Evolutionary conservation across 1,140 invertebrate genomes (phyloP).

Genomic region (Palaemon carinicauda): DNA sequence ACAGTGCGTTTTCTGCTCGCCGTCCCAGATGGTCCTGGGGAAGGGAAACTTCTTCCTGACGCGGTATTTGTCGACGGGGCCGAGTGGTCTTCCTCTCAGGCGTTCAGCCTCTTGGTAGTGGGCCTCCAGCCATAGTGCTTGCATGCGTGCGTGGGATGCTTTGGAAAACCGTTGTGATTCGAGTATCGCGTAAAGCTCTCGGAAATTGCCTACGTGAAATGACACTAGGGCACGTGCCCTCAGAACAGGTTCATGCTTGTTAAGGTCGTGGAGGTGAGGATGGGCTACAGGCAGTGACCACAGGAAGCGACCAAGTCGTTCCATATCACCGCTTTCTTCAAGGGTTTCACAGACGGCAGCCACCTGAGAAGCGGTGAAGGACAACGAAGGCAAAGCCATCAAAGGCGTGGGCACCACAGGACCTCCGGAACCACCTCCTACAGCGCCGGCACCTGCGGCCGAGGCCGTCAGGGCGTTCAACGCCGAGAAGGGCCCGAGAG

Average conservation of each 20-base stretch:
- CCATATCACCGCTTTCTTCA: conserved; percentile 97
- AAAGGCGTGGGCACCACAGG: conserved; percentile 66
- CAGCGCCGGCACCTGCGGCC: conserved; percentile 68
- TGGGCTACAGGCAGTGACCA: conserved; percentile 95
- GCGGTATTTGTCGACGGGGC: conserved; percentile 98
- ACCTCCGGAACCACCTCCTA: conserved; percentile 85
- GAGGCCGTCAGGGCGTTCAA: conserved; percentile 40
- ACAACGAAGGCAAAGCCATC: conserved; percentile 67
- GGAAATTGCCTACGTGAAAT: conserved; percentile 92
- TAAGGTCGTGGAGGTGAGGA: conserved; percentile 85
- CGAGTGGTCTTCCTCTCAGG: conserved; percentile 89
- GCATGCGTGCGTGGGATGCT: conserved; percentile 94
- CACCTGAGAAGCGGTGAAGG: conserved; percentile 92
- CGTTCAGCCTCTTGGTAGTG: conserved; percentile 99
- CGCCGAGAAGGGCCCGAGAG: conserved; percentile 42
- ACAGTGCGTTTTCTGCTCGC: conserved; percentile 99
- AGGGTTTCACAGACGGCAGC: conserved; percentile 97
- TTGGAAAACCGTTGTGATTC: conserved; percentile 97
- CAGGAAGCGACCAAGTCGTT: conserved; percentile 91
- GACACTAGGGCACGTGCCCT: conserved; percentile 93
- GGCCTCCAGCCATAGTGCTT: conserved; percentile 95
- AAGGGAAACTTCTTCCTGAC: conserved; percentile 98
- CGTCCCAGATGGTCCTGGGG: conserved; percentile 98
- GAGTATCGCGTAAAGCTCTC: conserved; percentile 93
- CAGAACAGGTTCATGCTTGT: conserved; percentile 93